Conservation (phyloP, 2,888 invertebrate genomes). For the Lasius platythorax region DNA sequence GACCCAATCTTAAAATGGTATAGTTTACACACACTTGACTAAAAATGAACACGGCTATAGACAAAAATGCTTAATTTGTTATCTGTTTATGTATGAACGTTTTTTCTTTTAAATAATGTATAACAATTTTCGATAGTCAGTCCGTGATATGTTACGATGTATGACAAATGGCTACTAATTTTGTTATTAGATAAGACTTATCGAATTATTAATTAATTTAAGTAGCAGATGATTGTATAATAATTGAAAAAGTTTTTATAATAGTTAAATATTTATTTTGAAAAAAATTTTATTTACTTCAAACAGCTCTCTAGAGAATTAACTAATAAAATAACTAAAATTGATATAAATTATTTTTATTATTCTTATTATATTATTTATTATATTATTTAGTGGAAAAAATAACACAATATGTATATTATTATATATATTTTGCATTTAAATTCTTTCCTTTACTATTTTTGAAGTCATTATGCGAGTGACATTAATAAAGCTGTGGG, state of each 20-base stretch:
- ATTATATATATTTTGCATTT: not conserved
- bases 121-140: not conserved
- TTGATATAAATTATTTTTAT: not conserved
- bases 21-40: not conserved
- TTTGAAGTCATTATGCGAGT: not conserved
- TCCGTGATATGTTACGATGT: not conserved
- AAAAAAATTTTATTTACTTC: not conserved
- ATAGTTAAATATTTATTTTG: not conserved
- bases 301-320: not conserved
- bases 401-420: not conserved
- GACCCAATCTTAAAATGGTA: not conserved
- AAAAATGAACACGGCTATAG: not conserved
- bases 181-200: not conserved
- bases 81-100: not conserved
- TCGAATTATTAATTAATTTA: not conserved
- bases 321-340: slow-evolving; percentile 2
- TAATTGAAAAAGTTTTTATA: not conserved
- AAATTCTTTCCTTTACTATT: slow-evolving; percentile 1
- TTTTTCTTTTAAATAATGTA: not conserved
- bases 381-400: not conserved
- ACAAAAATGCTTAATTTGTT: not conserved
- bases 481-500: not conserved
- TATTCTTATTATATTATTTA: not conserved
- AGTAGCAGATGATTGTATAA: not conserved
- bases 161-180: not conserved